Evolutionary conservation across 2,113 vertebrate species (phyloP).

Genomic region (Pedionomus torquatus): DNA sequence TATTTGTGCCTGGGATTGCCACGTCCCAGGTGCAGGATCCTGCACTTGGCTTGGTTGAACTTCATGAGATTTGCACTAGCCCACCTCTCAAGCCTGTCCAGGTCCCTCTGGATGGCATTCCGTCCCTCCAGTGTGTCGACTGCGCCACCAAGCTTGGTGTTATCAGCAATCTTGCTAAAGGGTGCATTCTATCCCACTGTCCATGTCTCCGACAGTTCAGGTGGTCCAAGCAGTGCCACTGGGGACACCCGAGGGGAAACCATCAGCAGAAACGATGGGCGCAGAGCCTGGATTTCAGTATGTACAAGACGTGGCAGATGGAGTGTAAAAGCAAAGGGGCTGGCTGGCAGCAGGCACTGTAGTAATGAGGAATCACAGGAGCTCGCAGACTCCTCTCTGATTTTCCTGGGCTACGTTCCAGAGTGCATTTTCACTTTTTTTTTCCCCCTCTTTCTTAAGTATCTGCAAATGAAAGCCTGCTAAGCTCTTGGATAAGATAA

Average conservation of each 20-base stretch:
- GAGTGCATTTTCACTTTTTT: not conserved
- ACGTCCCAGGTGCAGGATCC: too few relatives aligned
- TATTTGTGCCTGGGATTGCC: too few relatives aligned
- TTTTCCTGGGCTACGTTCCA: slow-evolving; percentile 48
- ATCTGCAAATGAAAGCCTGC: slow-evolving; percentile 35
- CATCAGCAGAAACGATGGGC: not conserved
- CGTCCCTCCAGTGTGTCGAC: too few relatives aligned
- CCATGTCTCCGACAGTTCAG: not conserved
- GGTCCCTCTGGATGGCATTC: too few relatives aligned
- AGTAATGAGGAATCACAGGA: slow-evolving; percentile 1
- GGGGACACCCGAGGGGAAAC: not conserved
- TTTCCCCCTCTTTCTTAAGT: not conserved
- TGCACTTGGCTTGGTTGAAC: too few relatives aligned
- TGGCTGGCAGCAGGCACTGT: slow-evolving; percentile 30
- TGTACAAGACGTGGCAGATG: slow-evolving; percentile 62
- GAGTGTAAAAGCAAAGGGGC: slow-evolving; percentile 6
- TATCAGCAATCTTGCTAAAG: too few relatives aligned
- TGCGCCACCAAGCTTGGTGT: too few relatives aligned
- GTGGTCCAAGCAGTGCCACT: not conserved
- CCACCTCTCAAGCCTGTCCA: too few relatives aligned
- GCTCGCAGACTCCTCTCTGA: not conserved
- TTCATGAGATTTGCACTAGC: too few relatives aligned
- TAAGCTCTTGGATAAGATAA: slow-evolving; percentile 26
- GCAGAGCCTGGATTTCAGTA: not conserved
- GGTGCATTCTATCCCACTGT: too few relatives aligned